Evolutionary conservation across 1,140 invertebrate species (phyloP), one percentile per base, ranked within the genome.

Genomic region (Akabosia matsudoensis): DNA sequence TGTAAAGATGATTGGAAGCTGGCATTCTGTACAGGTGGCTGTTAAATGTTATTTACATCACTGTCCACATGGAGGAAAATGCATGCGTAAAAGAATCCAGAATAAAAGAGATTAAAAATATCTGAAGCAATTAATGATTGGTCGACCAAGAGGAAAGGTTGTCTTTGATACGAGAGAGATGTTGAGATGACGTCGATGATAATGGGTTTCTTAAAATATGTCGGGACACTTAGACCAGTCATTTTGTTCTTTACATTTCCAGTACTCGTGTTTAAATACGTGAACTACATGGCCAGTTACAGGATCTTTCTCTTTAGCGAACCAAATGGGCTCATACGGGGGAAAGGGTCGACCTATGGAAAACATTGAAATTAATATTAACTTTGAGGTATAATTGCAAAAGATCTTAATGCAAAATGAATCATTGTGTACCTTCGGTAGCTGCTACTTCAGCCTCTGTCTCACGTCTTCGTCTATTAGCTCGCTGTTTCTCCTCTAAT

Each of bases 401-500:
- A 56, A 26, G 26, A 16, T 0, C 18, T 67, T 54, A 70, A n/a
- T n/a, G n/a, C n/a, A n/a, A n/a, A n/a, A n/a, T n/a, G n/a, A n/a
- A n/a, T n/a, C n/a, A n/a, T n/a, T n/a, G n/a, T n/a, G n/a, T 83
- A 91, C 91, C 91, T 87, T 90, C 87, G 73, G 86, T 86, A 37
- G 92, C 89, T n/a, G 93, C 91, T 80, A 87, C 84, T 85, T 97
- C 95, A 0, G 92, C 91, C 75, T 92, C 91, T 16, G 88, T 84
- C 85, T 98, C 96, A 0, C 92, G 88, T 78, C 88, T 83, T 76
- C 92, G 87, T 56, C 94, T 87, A 56, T 86, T 89, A 26, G 88
- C 85, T 74, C 94, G 88, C 86, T 99, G 97, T 85, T 98, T 98
- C 83, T 99, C 97, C 86, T 99, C 97, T 0, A 99, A 86, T 61